Percentiles rank a stretch among this genome's conserved stretches.
phyloP scores from a whole-genome alignment of 2,888 invertebrate species.

The Ophion ellenae region DNA sequence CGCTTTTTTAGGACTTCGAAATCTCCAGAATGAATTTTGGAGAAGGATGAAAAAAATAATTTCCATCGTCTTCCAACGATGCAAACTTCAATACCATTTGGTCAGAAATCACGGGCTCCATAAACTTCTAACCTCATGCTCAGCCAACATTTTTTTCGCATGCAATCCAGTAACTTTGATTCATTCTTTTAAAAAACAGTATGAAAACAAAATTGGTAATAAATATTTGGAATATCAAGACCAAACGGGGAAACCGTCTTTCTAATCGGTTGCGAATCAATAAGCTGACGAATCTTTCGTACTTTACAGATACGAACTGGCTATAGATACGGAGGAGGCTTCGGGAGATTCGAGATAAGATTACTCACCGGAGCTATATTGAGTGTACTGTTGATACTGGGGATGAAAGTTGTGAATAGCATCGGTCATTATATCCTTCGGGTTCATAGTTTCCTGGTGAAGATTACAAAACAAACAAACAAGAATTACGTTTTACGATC shows the following conservation, averaged over 20 bases:
- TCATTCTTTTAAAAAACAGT: not conserved
- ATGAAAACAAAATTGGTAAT: slow-evolving; percentile 2
- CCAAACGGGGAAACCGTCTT: slow-evolving; percentile 1
- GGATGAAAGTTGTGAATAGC: slow-evolving; percentile 99
- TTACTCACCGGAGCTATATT: slow-evolving; percentile 95
- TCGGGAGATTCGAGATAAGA: slow-evolving; percentile 51
- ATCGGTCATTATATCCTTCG: slow-evolving; percentile 99
- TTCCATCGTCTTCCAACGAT: not conserved
- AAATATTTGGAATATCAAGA: slow-evolving; percentile 19
- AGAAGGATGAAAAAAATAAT: not conserved
- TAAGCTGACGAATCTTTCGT: slow-evolving; percentile 24
- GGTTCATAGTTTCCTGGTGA: slow-evolving; percentile 96
- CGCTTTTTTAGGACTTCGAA: not conserved
- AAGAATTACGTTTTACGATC: slow-evolving; percentile 11
- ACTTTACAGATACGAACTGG: not conserved
- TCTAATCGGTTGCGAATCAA: slow-evolving; percentile 12
- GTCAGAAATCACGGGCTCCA: not conserved
- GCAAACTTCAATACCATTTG: slow-evolving; percentile 11
- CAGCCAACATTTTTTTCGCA: slow-evolving; percentile 49
- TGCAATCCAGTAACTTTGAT: slow-evolving; percentile 43
- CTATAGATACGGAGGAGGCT: not conserved
- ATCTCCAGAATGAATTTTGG: not conserved
- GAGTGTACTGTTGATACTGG: slow-evolving; percentile 99
- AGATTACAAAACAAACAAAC: slow-evolving; percentile 59
- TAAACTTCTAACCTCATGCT: slow-evolving; percentile 63